Base-by-base conservation (phyloP, 2,888 invertebrate species). In the Acronicta psi region DNA sequence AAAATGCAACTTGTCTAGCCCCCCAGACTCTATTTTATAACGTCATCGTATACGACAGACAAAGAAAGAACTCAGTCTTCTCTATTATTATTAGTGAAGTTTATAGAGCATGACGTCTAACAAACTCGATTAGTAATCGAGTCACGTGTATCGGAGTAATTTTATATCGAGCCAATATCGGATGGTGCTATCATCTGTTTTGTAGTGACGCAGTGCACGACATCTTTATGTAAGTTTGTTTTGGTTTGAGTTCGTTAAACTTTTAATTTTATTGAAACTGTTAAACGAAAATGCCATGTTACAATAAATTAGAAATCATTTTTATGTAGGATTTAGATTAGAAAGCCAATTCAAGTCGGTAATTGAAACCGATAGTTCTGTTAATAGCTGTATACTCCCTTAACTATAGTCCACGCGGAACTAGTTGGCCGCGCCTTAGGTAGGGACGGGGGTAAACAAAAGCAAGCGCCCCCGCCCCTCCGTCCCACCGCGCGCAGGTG, bases 81-180 rank as follows among this genome's bases (percentile, higher is more conserved):
- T 5, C 36, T 59, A 29, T 59, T 68, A 59, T 67, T 59, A 44
- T 73, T 38, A 45, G 40, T 53, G 23, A 41, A 70, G 51, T 73
- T 62, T 62, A 47, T 53, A 37, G 10, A 64, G 45, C 75, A 59
- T 42, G 59, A 75, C 56, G 59, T 52, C 42, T 59, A 47, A 38
- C 42, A 31, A 42, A 44, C 43, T 47, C 47, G 54, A 73, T 85
- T 82, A 72, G 67, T 58, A 82, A 37, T 43, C 82, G 13, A 56
- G 59, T 77, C 86, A 86, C 86, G 87, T 76, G 77, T 72, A 61
- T 29, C 61, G 51, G 65, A 82, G 85, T 84, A 84, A 86, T 86
- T 85, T 83, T 83, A 83, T 85, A 85, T 82, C 75, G 75, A 80
- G 75, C 82, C 87, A 86, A 86, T 86, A 86, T 86, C 85, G 84